phyloP scores from a whole-genome alignment of 2,888 invertebrate genomes.

The Eustalomyia histrio region DNA sequence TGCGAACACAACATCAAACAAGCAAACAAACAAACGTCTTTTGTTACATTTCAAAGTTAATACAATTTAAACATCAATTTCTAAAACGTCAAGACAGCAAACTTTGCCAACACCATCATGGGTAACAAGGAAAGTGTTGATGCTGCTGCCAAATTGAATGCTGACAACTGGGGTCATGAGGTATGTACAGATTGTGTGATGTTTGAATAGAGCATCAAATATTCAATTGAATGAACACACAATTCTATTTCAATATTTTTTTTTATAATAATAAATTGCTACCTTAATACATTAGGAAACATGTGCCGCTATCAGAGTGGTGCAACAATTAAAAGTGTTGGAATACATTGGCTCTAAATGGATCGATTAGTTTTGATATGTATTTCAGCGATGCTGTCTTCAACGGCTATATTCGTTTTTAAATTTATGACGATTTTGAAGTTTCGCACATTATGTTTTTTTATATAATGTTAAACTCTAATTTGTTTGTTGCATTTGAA shows the following conservation, averaged over 20 bases:
- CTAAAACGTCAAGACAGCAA: conserved; percentile 71
- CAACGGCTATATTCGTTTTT: too few relatives aligned
- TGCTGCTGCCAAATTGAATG: conserved; percentile 87
- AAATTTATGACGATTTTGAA: too few relatives aligned
- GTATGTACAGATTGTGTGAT: conserved; percentile 79
- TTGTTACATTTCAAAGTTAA: conserved; percentile 15
- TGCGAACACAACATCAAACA: background rate
- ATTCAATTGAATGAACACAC: background rate
- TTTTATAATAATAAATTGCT: background rate
- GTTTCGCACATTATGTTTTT: too few relatives aligned
- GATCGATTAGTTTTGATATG: too few relatives aligned
- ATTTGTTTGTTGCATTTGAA: too few relatives aligned
- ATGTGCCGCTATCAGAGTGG: too few relatives aligned
- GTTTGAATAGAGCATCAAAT: background rate
- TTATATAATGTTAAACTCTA: too few relatives aligned
- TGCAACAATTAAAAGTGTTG: too few relatives aligned
- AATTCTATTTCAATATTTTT: background rate
- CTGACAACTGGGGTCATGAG: conserved; percentile 91
- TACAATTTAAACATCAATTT: background rate
- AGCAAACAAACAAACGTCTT: conserved; percentile 2
- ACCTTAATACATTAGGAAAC: too few relatives aligned
- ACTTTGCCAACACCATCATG: conserved; percentile 80
- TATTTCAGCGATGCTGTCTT: too few relatives aligned
- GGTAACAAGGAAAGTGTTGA: conserved; percentile 91
- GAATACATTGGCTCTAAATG: too few relatives aligned